Base-by-base conservation (phyloP, 2,797 vertebrate species). In the Pempheris klunzingeri region DNA sequence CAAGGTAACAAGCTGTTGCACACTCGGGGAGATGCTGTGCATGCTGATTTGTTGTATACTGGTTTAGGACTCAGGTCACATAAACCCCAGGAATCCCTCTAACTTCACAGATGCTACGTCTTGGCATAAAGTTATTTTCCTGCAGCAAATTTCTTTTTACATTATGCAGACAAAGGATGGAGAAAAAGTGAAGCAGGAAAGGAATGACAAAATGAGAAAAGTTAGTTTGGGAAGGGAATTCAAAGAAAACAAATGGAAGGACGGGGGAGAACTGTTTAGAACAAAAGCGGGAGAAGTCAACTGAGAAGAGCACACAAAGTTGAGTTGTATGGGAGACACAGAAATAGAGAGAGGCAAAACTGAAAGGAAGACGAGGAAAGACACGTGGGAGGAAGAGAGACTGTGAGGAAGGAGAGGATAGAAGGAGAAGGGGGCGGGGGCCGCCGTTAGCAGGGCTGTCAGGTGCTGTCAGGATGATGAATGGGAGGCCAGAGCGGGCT, bases 391-490 rank as follows among this genome's bases (percentile, higher is more conserved):
- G 85, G 82, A 79, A 69, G 74, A 80, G 84, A 75, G 77, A 78
- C 63, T 68, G 2, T 2, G 76, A 72, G 66, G 79, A 77, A 76
- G 66, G 59, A 70, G 81, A 79, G 76, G 88, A 80, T 62, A 73
- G 67, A 61, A 55, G 75, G 49, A 75, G 87, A 79, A 81, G 76
- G 79, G 30, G 59, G 82, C 39, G 47, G 64, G 69, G 28, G 78
- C 60, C 4, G 74, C 70, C 69, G 87, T 85, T 74, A 71, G 88
- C 85, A 13, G 83, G 78, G 68, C 83, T 89, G 88, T 91, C 91
- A 92, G 88, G 87, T 82, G 87, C 78, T 88, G 87, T 91, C 93
- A 93, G 86, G 77, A 92, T 92, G 91, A 94, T 82, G 91, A 93
- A 93, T 82, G 90, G 91, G 91, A 90, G 90, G 87, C 89, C 89